These are phyloP conservation scores for Danio aesculapii DNA, from an alignment of 2,797 vertebrate species.

Conservation along the genomic window DNA sequence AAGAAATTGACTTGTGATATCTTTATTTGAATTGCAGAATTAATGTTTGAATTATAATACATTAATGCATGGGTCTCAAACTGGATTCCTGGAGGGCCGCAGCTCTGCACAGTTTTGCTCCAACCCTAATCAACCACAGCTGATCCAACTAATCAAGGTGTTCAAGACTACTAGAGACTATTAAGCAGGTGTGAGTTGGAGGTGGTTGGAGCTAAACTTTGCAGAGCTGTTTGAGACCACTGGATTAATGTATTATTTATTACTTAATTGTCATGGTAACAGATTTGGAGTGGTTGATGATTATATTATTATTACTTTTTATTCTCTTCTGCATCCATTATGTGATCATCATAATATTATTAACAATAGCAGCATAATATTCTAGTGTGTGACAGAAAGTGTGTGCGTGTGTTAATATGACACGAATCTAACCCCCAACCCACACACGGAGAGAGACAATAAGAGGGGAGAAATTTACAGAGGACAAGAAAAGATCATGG, in stretches of 20 bases:
- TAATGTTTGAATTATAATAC: background rate
- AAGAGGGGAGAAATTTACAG: background rate
- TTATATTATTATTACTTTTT: too few species aligned
- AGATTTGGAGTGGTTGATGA: background rate
- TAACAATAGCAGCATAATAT: background rate
- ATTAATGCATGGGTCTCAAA: too few species aligned
- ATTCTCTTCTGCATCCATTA: background rate
- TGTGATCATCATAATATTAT: background rate
- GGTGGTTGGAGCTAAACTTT: too few species aligned
- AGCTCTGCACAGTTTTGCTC: too few species aligned
- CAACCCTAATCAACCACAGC: too few species aligned
- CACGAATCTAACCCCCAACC: conserved; percentile 26
- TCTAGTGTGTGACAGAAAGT: background rate
- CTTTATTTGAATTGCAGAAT: background rate
- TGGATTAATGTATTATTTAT: too few species aligned
- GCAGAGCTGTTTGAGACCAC: too few species aligned
- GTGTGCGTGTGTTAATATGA: conserved; percentile 20
- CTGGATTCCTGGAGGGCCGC: too few species aligned
- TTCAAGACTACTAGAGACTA: too few species aligned
- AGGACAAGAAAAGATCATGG: background rate
- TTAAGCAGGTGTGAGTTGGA: too few species aligned
- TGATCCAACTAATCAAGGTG: too few species aligned
- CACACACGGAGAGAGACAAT: background rate
- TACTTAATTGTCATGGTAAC: background rate
- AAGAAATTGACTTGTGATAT: background rate